phyloP scores from a whole-genome alignment of 2,797 vertebrate species.

The Hyperoplus immaculatus region DNA sequence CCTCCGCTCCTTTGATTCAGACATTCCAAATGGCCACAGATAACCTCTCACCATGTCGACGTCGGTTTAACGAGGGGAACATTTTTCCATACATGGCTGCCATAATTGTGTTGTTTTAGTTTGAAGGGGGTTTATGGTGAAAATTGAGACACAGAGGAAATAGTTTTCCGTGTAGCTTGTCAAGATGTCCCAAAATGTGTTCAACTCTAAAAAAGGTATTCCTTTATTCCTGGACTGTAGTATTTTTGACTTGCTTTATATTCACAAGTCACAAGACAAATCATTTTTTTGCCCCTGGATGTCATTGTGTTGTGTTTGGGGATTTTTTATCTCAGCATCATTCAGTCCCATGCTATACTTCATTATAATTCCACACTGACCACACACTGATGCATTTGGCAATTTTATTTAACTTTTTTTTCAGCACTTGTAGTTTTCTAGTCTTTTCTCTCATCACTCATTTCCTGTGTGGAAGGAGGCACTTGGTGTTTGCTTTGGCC shows the following conservation, averaged over 20 bases:
- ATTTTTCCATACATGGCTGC: slow-evolving; percentile 50
- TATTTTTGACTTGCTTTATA: slow-evolving; percentile 11
- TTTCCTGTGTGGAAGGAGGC: slow-evolving; percentile 75
- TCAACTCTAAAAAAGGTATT: slow-evolving; percentile 11
- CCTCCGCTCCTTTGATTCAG: slow-evolving; percentile 31
- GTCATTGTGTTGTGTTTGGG: slow-evolving; percentile 37
- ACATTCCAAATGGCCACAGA: slow-evolving; percentile 47
- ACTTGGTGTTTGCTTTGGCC: slow-evolving; percentile 73
- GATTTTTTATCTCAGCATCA: slow-evolving; percentile 40
- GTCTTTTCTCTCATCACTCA: slow-evolving; percentile 69
- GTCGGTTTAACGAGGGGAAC: slow-evolving; percentile 62
- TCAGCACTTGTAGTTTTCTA: slow-evolving; percentile 49
- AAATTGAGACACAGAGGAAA: slow-evolving; percentile 52
- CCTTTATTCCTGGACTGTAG: neutral
- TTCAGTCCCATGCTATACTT: slow-evolving; percentile 42
- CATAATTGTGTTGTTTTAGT: slow-evolving; percentile 54
- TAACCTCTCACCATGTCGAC: slow-evolving; percentile 58
- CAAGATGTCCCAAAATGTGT: slow-evolving; percentile 28
- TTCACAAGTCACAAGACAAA: slow-evolving; percentile 31
- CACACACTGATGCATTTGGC: slow-evolving; percentile 49
- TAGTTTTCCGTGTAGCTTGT: slow-evolving; percentile 45
- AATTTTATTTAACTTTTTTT: slow-evolving; percentile 37
- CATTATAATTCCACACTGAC: slow-evolving; percentile 47
- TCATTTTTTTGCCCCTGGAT: slow-evolving; percentile 11
- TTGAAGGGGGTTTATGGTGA: slow-evolving; percentile 55